These are phyloP conservation scores for Hypercompe scribonia DNA, from an alignment of 2,888 invertebrate genomes.

Conservation along the genomic window DNA sequence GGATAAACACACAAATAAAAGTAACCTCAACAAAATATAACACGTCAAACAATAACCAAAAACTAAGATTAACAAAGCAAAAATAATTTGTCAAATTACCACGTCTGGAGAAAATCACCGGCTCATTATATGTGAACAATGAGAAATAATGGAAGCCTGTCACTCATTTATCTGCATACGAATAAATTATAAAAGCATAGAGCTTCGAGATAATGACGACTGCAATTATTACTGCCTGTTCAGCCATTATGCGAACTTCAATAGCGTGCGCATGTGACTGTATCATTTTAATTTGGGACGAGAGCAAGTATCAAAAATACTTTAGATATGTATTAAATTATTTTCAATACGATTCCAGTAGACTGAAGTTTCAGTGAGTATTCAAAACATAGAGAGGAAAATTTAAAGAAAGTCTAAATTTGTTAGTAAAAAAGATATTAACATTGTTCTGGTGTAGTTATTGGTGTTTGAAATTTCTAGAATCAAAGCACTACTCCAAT, in stretches of 20 bases:
- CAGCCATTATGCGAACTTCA: slow-evolving; percentile 47
- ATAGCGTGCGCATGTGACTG: slow-evolving; percentile 36
- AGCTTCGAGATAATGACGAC: slow-evolving; percentile 48
- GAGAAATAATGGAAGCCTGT: slow-evolving; percentile 36
- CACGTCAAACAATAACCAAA: neutral
- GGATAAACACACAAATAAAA: no score
- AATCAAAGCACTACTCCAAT: neutral
- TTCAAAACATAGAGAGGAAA: neutral
- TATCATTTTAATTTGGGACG: slow-evolving; percentile 45
- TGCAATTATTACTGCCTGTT: slow-evolving; percentile 49
- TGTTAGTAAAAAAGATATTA: no score
- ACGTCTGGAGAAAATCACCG: slow-evolving; percentile 18
- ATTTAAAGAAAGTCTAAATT: no score
- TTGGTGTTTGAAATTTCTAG: neutral
- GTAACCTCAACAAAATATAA: neutral
- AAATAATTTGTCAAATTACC: neutral
- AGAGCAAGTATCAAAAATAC: slow-evolving; percentile 13
- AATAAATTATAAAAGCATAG: slow-evolving; percentile 33
- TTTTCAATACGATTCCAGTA: neutral
- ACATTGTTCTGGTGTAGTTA: no score
- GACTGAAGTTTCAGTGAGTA: neutral
- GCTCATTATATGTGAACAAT: slow-evolving; percentile 41
- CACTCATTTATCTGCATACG: slow-evolving; percentile 27
- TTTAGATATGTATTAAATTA: neutral
- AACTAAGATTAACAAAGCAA: neutral